These are phyloP conservation scores for Sinodicranocentrus sp. DNA, from an alignment of 2,888 invertebrate genomes.

Conservation along the genomic window DNA sequence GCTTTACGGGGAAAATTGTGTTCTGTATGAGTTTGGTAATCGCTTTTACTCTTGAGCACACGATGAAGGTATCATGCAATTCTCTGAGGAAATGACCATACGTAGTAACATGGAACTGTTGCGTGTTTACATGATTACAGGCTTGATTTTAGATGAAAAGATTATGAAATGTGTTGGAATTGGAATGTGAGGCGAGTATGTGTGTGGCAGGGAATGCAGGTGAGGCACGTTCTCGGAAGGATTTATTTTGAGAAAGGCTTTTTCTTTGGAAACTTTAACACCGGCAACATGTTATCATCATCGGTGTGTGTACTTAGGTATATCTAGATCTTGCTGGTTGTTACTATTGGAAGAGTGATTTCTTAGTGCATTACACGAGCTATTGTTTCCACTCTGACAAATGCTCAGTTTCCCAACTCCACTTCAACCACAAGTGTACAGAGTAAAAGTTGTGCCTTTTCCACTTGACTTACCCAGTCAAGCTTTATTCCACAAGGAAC, in stretches of 20 bases:
- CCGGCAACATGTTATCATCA: too few species aligned
- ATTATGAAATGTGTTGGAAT: background rate
- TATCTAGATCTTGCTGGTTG: too few species aligned
- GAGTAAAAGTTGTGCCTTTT: too few species aligned
- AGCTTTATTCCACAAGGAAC: background rate
- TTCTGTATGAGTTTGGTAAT: background rate
- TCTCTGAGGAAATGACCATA: background rate
- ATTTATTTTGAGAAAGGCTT: too few species aligned
- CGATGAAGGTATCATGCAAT: background rate
- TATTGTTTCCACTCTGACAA: too few species aligned
- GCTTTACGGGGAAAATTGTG: background rate
- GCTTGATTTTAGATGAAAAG: background rate
- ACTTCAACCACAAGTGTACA: too few species aligned
- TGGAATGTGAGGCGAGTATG: background rate
- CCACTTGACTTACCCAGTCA: background rate
- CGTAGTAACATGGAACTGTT: background rate
- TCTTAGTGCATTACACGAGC: too few species aligned
- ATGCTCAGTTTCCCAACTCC: too few species aligned
- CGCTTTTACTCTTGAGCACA: background rate
- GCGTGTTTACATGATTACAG: background rate
- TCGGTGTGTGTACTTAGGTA: too few species aligned
- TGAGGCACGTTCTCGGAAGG: background rate
- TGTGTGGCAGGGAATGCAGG: background rate
- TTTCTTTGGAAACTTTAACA: too few species aligned
- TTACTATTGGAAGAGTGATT: too few species aligned